Conservation (phyloP, 2,797 vertebrate species). For the Coracias cyanogaster region DNA sequence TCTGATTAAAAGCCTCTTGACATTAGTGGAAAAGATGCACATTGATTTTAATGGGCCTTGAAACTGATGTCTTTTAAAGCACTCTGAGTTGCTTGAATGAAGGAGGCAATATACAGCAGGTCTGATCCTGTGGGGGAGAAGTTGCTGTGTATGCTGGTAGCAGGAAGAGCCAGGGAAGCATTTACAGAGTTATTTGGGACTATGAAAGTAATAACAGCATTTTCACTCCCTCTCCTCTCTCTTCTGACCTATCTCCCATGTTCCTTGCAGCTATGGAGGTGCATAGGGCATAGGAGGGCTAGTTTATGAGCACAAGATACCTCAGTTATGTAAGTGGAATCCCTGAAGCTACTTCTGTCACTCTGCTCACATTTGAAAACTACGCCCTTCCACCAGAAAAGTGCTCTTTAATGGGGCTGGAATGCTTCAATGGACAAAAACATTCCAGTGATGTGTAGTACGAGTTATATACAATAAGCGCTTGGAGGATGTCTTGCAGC, state of each 20-base stretch:
- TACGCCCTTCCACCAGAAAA: background rate
- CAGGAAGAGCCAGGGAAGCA: background rate
- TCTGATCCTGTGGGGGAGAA: background rate
- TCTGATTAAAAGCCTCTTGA: constrained; percentile 70
- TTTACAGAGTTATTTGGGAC: background rate
- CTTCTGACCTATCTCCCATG: background rate
- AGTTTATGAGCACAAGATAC: background rate
- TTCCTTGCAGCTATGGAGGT: background rate
- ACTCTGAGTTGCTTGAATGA: constrained; percentile 6
- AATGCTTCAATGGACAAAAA: background rate
- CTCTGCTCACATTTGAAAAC: background rate
- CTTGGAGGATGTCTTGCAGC: background rate
- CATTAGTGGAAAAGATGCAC: constrained; percentile 48
- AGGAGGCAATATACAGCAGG: background rate
- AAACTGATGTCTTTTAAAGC: constrained; percentile 43
- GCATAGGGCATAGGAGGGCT: background rate
- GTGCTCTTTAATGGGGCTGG: background rate
- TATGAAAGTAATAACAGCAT: background rate
- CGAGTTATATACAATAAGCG: accelerated
- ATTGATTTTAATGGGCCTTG: constrained; percentile 61
- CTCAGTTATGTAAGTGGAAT: background rate
- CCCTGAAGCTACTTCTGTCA: background rate
- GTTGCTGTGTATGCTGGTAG: background rate
- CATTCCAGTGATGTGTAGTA: background rate
- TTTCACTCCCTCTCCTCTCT: background rate